phyloP scores from a whole-genome alignment of 1,140 invertebrate species.

The Triops cancriformis region DNA sequence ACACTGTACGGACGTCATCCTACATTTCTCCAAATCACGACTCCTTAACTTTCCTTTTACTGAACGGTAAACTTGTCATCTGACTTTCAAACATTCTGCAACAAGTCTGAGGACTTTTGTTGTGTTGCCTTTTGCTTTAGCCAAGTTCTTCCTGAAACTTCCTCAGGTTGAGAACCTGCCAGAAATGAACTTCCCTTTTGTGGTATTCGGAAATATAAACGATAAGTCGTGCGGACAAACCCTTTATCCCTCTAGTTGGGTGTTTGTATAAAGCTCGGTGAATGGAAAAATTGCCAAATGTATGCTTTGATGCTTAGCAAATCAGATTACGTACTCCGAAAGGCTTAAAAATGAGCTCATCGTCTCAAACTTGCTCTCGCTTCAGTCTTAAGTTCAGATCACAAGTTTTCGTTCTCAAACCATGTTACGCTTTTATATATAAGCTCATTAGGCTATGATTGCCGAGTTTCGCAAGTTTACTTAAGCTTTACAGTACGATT shows the following conservation, averaged over 20 bases:
- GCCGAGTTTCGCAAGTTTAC: no score
- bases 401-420: not conserved
- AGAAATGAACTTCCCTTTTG: not conserved
- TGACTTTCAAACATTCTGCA: no score
- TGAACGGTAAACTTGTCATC: no score
- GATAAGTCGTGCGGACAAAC: not conserved
- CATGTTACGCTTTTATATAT: not conserved
- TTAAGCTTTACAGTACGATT: not conserved
- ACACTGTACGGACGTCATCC: no score
- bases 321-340: not conserved
- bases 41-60: no score
- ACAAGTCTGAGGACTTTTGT: no score
- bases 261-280: not conserved
- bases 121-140: no score
- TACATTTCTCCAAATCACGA: no score
- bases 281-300: not conserved
- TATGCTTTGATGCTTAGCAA: constrained; percentile 10
- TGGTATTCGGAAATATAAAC: not conserved
- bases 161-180: no score
- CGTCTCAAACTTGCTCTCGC: not conserved
- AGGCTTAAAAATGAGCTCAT: not conserved
- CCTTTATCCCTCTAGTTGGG: not conserved
- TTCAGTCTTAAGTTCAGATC: not conserved
- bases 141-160: no score
- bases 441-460: no score